A percentile compares a stretch with the other conserved stretches of the same genome.
Conservation (phyloP, 2,113 vertebrate genomes). For the Spilogale gracilis region DNA sequence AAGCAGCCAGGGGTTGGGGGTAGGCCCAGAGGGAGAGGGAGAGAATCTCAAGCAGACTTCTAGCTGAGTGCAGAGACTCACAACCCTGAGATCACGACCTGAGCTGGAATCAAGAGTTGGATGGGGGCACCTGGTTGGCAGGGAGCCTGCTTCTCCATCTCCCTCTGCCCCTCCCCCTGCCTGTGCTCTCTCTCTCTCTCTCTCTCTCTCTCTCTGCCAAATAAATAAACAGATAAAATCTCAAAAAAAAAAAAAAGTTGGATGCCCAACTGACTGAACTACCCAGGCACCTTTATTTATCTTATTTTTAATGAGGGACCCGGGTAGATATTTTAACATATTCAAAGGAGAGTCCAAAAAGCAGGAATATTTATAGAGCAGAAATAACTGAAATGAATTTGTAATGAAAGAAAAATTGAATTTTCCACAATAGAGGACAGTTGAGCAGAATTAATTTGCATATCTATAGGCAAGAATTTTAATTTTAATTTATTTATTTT, state of each 20-base stretch:
- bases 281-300: neutral
- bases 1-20: neutral
- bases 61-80: neutral
- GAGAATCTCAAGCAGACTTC: neutral
- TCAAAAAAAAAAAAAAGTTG: neutral
- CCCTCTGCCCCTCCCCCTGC: too few relatives aligned
- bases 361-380: neutral
- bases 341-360: constrained; percentile 33
- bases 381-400: constrained; percentile 35
- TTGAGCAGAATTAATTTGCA: neutral
- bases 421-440: neutral
- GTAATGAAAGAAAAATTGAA: neutral
- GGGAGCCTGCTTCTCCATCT: too few relatives aligned
- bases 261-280: neutral
- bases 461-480: neutral
- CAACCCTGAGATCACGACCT: neutral
- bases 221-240: too few relatives aligned
- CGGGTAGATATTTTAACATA: neutral
- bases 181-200: too few relatives aligned
- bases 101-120: neutral
- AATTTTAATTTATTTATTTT: neutral
- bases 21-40: neutral
- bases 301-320: neutral
- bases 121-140: too few relatives aligned
- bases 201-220: too few relatives aligned